phyloP scores from a whole-genome alignment of 2,888 invertebrate species.

The Melipona bicolor region DNA sequence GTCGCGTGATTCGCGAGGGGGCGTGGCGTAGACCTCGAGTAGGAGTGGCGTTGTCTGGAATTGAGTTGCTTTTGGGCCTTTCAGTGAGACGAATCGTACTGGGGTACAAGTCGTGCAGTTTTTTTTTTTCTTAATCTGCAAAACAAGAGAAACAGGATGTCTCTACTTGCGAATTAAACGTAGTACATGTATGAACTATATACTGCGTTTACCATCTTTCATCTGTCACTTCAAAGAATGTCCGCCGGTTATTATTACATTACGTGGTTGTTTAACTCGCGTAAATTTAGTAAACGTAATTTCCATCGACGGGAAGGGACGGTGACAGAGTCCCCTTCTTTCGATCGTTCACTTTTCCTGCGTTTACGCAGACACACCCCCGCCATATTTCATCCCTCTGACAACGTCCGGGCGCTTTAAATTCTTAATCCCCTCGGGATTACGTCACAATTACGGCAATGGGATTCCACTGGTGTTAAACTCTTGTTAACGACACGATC shows the following conservation, averaged over 20 bases:
- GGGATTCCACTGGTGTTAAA: conserved; percentile 26
- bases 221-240: conserved; percentile 46
- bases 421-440: conserved; percentile 53
- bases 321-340: conserved; percentile 28
- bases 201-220: conserved; percentile 25
- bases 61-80: too few relatives aligned
- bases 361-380: conserved; percentile 48
- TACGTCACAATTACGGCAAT: conserved; percentile 57
- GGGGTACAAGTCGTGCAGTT: too few relatives aligned
- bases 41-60: too few relatives aligned
- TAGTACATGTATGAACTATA: conserved; percentile 4
- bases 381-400: conserved; percentile 1
- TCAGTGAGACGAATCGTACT: too few relatives aligned
- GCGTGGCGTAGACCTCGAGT: too few relatives aligned
- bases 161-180: conserved; percentile 29
- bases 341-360: conserved; percentile 42
- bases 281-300: conserved; percentile 49
- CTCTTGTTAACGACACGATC: conserved; percentile 33
- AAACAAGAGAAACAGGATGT: neutral
- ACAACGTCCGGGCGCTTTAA: conserved; percentile 25
- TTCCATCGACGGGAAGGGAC: conserved; percentile 26
- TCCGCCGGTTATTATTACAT: neutral
- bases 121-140: neutral
- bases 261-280: conserved; percentile 34
- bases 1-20: too few relatives aligned